A percentile compares a stretch with the other conserved stretches of the same genome.
Conservation (phyloP, 2,797 vertebrate genomes). For the Tapirus indicus region DNA sequence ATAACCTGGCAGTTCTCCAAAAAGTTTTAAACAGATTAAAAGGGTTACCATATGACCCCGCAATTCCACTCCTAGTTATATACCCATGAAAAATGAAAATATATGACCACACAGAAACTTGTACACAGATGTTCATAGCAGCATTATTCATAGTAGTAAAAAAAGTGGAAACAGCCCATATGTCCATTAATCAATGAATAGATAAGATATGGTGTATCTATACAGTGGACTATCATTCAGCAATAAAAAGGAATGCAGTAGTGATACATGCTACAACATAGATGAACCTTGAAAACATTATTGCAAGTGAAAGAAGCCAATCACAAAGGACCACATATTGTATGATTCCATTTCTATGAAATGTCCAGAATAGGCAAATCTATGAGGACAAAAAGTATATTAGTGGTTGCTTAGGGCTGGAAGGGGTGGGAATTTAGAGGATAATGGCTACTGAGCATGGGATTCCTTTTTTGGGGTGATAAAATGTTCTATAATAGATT, state of each 20-base stretch:
- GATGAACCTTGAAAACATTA: neutral
- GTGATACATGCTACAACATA: neutral
- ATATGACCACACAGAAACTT: neutral
- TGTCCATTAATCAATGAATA: neutral
- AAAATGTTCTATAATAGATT: constrained; percentile 21
- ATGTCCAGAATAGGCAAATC: neutral
- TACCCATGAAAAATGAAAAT: neutral
- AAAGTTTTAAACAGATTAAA: neutral
- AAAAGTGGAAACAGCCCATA: neutral
- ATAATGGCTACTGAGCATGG: neutral
- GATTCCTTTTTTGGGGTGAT: neutral
- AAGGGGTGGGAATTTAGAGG: neutral
- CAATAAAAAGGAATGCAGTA: neutral
- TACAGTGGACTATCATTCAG: neutral
- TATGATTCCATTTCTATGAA: neutral
- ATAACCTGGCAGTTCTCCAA: neutral
- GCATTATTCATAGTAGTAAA: neutral
- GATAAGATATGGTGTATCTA: neutral
- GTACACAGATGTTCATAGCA: neutral
- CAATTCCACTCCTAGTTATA: neutral
- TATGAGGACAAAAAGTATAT: neutral
- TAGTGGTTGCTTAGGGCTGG: neutral
- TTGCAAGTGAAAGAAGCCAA: neutral
- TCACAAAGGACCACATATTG: neutral
- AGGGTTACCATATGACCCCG: neutral